Conservation (phyloP, 2,888 invertebrate species). For the Metellina segmentata region DNA sequence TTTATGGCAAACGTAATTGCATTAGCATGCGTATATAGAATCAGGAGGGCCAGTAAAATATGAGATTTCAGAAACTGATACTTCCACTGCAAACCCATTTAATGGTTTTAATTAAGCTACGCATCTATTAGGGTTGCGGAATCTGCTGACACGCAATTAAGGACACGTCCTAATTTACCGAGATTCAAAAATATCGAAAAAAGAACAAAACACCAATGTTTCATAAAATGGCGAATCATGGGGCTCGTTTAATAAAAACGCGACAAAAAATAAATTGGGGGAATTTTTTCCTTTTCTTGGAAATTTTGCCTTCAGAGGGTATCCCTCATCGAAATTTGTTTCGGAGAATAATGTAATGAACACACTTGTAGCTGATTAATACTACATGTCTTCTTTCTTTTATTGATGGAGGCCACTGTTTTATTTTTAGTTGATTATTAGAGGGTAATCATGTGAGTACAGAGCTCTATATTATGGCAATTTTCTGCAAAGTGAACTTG, state of each 20-base stretch:
- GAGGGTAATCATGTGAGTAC: conserved; percentile 42
- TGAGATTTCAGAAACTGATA: background rate
- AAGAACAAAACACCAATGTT: conserved; percentile 32
- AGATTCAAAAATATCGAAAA: conserved; percentile 31
- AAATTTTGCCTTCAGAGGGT: conserved; percentile 26
- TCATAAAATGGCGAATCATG: conserved; percentile 7
- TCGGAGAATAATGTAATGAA: conserved; percentile 51
- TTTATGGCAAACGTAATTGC: too few species aligned
- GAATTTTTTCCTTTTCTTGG: background rate
- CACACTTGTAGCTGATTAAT: conserved; percentile 56
- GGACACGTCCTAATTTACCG: conserved; percentile 21
- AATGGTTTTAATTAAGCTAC: conserved; percentile 52
- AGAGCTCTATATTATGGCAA: conserved; percentile 37
- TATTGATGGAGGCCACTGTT: background rate
- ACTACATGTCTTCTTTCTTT: conserved; percentile 33
- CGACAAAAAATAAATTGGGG: conserved; percentile 17
- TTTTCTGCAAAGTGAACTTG: background rate
- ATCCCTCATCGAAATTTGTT: conserved; percentile 25
- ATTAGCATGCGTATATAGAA: too few species aligned
- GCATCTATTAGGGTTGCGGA: conserved; percentile 39
- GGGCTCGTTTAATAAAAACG: background rate
- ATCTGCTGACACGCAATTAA: conserved; percentile 40
- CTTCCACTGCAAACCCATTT: background rate
- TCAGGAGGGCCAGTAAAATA: background rate
- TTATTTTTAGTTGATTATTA: conserved; percentile 36